Evolutionary conservation across 2,113 vertebrate species (phyloP).

Genomic region (Indicator maculatus): DNA sequence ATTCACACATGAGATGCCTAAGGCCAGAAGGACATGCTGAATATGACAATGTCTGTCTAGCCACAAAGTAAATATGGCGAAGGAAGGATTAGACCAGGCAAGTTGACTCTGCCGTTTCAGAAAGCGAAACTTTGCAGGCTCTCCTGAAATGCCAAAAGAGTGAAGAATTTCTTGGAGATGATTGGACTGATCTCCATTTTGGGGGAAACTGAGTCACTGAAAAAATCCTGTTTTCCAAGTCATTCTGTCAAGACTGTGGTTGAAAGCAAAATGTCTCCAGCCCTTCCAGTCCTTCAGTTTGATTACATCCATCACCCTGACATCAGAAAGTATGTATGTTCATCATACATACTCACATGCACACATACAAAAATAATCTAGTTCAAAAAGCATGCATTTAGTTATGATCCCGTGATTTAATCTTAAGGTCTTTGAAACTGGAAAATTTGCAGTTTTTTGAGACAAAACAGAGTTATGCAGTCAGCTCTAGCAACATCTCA

Average conservation of each 20-base stretch:
- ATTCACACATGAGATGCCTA: not conserved
- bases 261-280: not conserved
- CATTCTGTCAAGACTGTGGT: not conserved
- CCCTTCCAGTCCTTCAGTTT: not conserved
- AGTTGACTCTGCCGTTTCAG: not conserved
- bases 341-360: not conserved
- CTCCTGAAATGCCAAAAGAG: not conserved
- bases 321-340: not conserved
- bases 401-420: not conserved
- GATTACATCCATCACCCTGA: not conserved
- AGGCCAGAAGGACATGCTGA: constrained; percentile 19
- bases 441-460: not conserved
- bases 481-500: not conserved
- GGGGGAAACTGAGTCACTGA: not conserved
- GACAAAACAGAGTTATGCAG: not conserved
- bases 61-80: constrained; percentile 41
- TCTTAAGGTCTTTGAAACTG: not conserved
- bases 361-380: fast-evolving
- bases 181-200: not conserved
- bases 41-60: constrained; percentile 32
- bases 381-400: not conserved
- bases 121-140: not conserved
- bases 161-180: not conserved
- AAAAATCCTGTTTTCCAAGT: not conserved
- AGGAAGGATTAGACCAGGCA: not conserved